Base-by-base conservation (phyloP, 2,113 vertebrate species). In the Chamaea fasciata region DNA sequence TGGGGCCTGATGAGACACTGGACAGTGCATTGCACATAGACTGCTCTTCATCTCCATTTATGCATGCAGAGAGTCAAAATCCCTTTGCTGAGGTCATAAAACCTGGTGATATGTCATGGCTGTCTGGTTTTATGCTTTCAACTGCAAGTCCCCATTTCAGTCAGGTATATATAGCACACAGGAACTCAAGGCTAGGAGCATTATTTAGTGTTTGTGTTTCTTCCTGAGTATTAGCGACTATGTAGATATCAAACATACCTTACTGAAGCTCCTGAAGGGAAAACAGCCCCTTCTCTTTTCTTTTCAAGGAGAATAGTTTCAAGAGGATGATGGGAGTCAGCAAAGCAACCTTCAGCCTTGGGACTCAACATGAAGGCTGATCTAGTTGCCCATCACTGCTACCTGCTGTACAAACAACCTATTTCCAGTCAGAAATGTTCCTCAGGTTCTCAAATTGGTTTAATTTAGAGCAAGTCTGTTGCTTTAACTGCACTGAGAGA, bases 301-400 rank as follows among this genome's bases (percentile, higher is more conserved):
- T 82, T 87, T 79, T 23, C 33, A 41, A 71, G 24, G 4, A 57
- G 23, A 17, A 31, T 52, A 68, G 39, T 31, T 75, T 11, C 13
- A 70, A 60, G n/a, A 64, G 13, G 24, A 26, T 11, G 19, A 52
- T 44, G 12, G 8, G 30, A 60, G 49, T 28, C 24, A 15, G 24
- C 23, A 84, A 59, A 92, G 14, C 11, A 64, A 3, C 24, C 7
- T 30, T 57, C 41, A 59, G 19, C 7, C 24, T 7, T 9, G 11
- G 42, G 8, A 15, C n/a, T 6, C 27, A 10, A 10, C 15, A 15
- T 1, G 0, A 49, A 33, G 30, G 7, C n/a, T 35, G 8, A 2
- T 55, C 59, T 26, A 9, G 15, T 37, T 86, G 47, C 35, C 49
- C n/a, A 65, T 19, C 4, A 11, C 75, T 96, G 83, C 65, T 84